A percentile compares a stretch with the other conserved stretches of the same genome.
Conservation (phyloP, 2,888 invertebrate species). For the Hedya salicella region DNA sequence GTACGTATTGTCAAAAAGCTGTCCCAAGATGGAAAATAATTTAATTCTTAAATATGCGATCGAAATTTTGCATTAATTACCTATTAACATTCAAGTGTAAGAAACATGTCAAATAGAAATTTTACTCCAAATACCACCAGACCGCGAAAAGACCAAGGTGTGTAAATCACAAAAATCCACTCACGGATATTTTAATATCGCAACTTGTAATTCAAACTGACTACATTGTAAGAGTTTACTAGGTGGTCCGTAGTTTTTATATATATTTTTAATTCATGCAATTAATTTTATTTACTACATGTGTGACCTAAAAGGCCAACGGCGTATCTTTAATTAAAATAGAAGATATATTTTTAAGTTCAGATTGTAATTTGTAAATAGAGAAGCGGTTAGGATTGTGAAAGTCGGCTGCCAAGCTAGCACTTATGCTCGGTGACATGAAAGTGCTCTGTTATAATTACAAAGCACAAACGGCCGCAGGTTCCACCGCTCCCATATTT, state of each 20-base stretch:
- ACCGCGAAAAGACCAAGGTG: constrained; percentile 15
- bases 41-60: no score
- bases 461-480: constrained; percentile 44
- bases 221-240: constrained; percentile 61
- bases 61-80: no score
- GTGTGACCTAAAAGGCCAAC: constrained; percentile 54
- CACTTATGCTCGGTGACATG: background rate
- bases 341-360: constrained; percentile 57
- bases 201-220: constrained; percentile 53
- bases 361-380: constrained; percentile 50
- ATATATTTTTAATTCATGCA: constrained; percentile 44
- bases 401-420: background rate
- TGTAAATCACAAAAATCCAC: constrained; percentile 17
- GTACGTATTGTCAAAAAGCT: no score
- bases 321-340: constrained; percentile 61
- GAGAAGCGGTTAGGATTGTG: constrained; percentile 54
- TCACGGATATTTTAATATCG: constrained; percentile 9
- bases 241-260: constrained; percentile 45
- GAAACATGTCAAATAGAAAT: constrained; percentile 24
- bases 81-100: background rate
- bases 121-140: constrained; percentile 15
- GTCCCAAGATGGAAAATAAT: no score
- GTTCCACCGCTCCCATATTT: constrained; percentile 40
- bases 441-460: constrained; percentile 17
- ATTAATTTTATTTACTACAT: constrained; percentile 57